phyloP scores from a whole-genome alignment of 2,113 vertebrate genomes.

The Recurvirostra avosetta region DNA sequence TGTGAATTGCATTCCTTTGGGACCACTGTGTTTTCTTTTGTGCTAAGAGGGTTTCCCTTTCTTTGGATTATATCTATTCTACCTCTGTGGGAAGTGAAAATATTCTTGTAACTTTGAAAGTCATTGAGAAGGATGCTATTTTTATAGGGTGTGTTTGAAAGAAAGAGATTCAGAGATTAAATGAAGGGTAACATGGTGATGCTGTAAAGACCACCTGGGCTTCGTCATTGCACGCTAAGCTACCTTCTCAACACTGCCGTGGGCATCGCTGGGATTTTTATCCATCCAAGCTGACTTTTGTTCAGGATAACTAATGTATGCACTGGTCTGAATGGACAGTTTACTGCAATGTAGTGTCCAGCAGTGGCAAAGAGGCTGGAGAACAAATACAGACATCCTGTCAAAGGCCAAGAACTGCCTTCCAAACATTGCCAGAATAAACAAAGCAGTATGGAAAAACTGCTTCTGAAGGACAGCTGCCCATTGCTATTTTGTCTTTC shows the following conservation, averaged over 20 bases:
- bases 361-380: neutral
- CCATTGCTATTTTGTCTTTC: neutral
- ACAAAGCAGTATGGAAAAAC: neutral
- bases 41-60: neutral
- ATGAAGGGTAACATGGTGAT: neutral
- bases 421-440: neutral
- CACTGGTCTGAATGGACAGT: neutral
- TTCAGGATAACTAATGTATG: neutral
- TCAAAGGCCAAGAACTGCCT: neutral
- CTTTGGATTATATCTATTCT: neutral
- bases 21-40: neutral
- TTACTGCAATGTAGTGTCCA: neutral
- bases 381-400: neutral
- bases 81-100: neutral
- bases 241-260: neutral
- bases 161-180: neutral
- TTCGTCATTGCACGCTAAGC: neutral
- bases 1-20: neutral
- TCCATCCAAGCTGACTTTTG: neutral
- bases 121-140: neutral
- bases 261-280: neutral
- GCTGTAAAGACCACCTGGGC: neutral
- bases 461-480: conserved; percentile 10
- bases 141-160: neutral
- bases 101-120: neutral